Evolutionary conservation across 2,797 vertebrate genomes (phyloP), one percentile per base, ranked within the genome.

Genomic region (Myotis vivesi): DNA sequence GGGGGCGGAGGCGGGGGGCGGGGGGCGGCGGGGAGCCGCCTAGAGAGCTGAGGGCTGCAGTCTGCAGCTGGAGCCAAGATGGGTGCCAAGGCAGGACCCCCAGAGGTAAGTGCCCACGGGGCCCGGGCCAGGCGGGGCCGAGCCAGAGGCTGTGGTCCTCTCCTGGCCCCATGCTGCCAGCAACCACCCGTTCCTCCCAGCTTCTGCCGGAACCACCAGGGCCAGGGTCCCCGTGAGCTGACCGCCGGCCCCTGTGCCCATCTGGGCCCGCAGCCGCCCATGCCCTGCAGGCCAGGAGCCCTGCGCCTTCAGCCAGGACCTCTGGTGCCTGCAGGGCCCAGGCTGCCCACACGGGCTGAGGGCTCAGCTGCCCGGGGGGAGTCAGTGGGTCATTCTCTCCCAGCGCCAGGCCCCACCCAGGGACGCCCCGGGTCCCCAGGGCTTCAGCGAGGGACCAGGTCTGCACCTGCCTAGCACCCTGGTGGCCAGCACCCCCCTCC

Each of bases 401-500:
- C 13, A 36, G 17, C 6, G 22, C 51, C 73, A 2, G 30, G 17
- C 20, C n/a, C 38, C 49, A 15, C 49, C 19, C 55, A 33, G 59
- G 64, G 41, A 41, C 23, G 1, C 4, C 2, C 0, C 1, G 16
- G 25, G 13, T 20, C n/a, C 25, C 38, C 36, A 33, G 41, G 10
- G 16, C 30, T 7, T 13, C 59, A 41, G 41, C 1, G 22, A 41
- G 10, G 10, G 8, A 22, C 22, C 20, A 12, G 71, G 59, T 13
- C 79, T 64, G 15, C 30, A 69, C 71, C 5, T 15, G 12, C 64
- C n/a, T 8, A 20, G 49, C 6, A 0, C 25, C 73, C 38, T 7
- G 4, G 6, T 1, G 19, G n/a, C 2, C 0, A 1, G 20, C 1
- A 13, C 11, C 25, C 1, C 0, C 0, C 11, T 5, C 33, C 16